A percentile compares a stretch with the other conserved stretches of the same genome.
phyloP scores from a whole-genome alignment of 2,797 vertebrate genomes.

The Micropoecilia bifurca region DNA sequence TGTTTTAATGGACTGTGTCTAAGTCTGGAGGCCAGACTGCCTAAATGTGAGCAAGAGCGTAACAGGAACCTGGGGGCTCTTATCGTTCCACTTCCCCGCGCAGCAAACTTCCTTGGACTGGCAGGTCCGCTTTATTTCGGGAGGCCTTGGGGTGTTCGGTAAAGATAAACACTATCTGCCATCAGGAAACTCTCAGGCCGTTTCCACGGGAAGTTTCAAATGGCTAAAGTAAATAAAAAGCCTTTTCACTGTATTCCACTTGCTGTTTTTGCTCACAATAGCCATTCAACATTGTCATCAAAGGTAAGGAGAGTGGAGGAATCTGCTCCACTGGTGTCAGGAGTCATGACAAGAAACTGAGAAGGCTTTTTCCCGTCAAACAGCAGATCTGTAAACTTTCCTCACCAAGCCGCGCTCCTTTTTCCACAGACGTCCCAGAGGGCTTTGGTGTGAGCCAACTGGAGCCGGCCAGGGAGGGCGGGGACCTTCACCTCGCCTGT shows the following conservation, averaged over 20 bases:
- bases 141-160: constrained; percentile 97
- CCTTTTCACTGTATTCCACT: constrained; percentile 82
- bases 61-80: constrained; percentile 92
- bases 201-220: constrained; percentile 99
- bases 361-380: constrained; percentile 33
- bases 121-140: constrained; percentile 96
- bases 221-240: constrained; percentile 99
- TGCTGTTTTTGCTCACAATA: constrained; percentile 79
- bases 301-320: constrained; percentile 73
- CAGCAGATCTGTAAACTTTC: constrained; percentile 20
- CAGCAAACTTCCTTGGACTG: constrained; percentile 85
- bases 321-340: constrained; percentile 50
- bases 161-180: constrained; percentile 99
- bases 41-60: constrained; percentile 79
- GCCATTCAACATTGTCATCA: constrained; percentile 82
- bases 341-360: constrained; percentile 39
- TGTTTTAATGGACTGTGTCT: constrained; percentile 34
- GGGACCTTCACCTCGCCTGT: constrained; percentile 89
- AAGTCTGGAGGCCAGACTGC: constrained; percentile 13
- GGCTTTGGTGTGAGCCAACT: constrained; percentile 87
- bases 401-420: constrained; percentile 9
- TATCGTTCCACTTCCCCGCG: constrained; percentile 87
- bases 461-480: constrained; percentile 88
- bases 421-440: constrained; percentile 85
- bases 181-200: constrained; percentile 98